Percentiles rank a stretch among this genome's conserved stretches.
phyloP scores from a whole-genome alignment of 2,797 vertebrate species.

The Hemibagrus guttatus region DNA sequence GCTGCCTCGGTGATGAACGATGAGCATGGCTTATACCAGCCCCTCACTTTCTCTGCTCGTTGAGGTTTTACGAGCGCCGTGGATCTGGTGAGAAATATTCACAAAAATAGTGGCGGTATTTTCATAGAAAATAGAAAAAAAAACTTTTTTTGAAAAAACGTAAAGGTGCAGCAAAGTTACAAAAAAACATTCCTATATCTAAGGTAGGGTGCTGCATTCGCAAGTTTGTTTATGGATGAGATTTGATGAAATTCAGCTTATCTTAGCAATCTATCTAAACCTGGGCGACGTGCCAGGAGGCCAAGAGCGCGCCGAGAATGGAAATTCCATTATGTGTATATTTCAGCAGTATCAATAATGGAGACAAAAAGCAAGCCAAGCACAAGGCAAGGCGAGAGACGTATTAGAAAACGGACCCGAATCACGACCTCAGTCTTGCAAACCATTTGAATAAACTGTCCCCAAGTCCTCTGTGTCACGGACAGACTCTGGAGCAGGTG shows the following conservation, averaged over 20 bases:
- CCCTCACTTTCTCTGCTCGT: background rate
- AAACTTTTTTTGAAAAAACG: background rate
- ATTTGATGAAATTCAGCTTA: conserved; percentile 40
- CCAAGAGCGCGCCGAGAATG: conserved; percentile 32
- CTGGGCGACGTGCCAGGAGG: conserved; percentile 43
- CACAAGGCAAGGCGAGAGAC: conserved; percentile 36
- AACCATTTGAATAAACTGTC: conserved; percentile 6
- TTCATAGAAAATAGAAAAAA: background rate
- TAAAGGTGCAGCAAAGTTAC: conserved; percentile 2
- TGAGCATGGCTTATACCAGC: conserved; percentile 7
- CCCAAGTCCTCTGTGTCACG: background rate
- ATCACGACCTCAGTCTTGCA: conserved; percentile 37
- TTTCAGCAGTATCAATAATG: conserved; percentile 38
- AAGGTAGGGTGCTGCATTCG: conserved; percentile 3
- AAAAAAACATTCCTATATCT: background rate
- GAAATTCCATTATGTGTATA: conserved; percentile 52
- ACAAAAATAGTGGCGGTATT: conserved; percentile 18
- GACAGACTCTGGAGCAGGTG: too few species aligned
- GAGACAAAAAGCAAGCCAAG: conserved; percentile 44
- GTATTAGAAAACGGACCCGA: conserved; percentile 46
- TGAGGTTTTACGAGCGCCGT: background rate
- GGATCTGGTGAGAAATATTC: conserved; percentile 27
- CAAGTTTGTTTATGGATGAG: conserved; percentile 50
- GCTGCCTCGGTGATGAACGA: conserved; percentile 17
- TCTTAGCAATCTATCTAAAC: conserved; percentile 32